Evolutionary conservation across 2,113 vertebrate species (phyloP), one percentile per base, ranked within the genome.

Genomic region (Lathamus discolor): DNA sequence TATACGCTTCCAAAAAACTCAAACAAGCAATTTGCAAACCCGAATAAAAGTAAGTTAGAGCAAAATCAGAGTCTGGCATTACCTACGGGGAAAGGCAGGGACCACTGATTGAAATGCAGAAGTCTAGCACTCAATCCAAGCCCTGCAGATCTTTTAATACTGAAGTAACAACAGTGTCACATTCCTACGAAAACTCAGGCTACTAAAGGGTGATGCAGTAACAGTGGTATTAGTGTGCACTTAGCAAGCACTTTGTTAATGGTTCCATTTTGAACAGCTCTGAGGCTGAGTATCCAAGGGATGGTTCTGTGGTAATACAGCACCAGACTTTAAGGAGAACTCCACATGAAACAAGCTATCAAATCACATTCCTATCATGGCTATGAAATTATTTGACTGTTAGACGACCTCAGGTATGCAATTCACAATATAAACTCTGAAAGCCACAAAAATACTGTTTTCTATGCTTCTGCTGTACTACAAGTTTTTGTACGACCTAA

Each of bases 321-420:
- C 57, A n/a, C 1, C 31, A 66, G 11, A 72, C 39, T 73, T 76
- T 66, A 77, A 66, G 14, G 35, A 81, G n/a, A 64, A 79, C 44
- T 69, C 44, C n/a, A 62, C 4, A 17, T 1, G 1, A 11, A 61
- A 44, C 0, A 0, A 92, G 24, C 48, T 44, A 55, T 12, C 3
- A 11, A 79, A 90, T 13, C 2, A 0, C 17, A 73, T 57, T 61
- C 10, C 31, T 72, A 54, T 13, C n/a, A 39, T 63, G n/a, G 7
- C 55, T 59, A 17, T 44, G 49, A 91, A 91, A 85, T 31, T n/a
- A 64, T 13, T 7, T 10, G 17, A 80, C 23, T 24, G 17, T n/a
- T 86, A 55, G 39, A 48, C 17, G 48, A 74, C 1, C 1, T 59
- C 35, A 46, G 11, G 25, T 44, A 28, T 41, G 23, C 31, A 6